Evolutionary conservation across 2,888 invertebrate genomes (phyloP), one percentile per base, ranked within the genome.

Genomic region (Xylota sylvarum): DNA sequence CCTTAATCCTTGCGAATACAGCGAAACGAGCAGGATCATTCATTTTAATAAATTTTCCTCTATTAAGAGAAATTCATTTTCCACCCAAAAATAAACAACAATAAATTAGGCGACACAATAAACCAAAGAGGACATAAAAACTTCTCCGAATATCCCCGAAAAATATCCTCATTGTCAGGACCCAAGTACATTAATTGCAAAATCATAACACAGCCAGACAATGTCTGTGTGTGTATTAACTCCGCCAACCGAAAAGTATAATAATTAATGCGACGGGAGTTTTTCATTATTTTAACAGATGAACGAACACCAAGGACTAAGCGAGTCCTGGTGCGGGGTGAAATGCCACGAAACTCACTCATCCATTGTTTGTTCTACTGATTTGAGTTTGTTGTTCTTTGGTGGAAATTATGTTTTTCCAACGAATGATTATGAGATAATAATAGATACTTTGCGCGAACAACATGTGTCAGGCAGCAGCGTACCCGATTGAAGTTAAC

Each of bases 221-320:
- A 50, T 50, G 50, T 9, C 19, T 50, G 17, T 14, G 6, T 43
- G 14, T 37, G 10, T 17, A 46, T 46, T 46, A 46, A 46, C 23
- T 17, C 10, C 2, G 30, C 0, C 10, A 19, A 4, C 7, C 5
- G 40, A 35, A 48, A 73, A 50, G 23, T 50, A 43, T 60, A 19
- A 43, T 81, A 50, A 72, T 72, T 72, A 78, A 78, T 67, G 58
- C 72, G 72, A 67, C 78, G 78, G 60, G 83, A 83, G 73, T 73
- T 73, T 78, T 73, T 72, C 78, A 60, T 78, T 73, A 73, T 73
- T 83, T 78, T 62, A 65, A 60, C 83, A 83, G 83, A 78, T 78
- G 83, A 78, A 9, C 30, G 30, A 62, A 50, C 43, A 56, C 30
- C 37, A 50, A 58, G n/a, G 23, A 30, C 69, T 64, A 48, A 69